Percentiles rank a stretch among this genome's conserved stretches.
Conservation (phyloP, 2,797 vertebrate genomes). For the Acanthornis magna region DNA sequence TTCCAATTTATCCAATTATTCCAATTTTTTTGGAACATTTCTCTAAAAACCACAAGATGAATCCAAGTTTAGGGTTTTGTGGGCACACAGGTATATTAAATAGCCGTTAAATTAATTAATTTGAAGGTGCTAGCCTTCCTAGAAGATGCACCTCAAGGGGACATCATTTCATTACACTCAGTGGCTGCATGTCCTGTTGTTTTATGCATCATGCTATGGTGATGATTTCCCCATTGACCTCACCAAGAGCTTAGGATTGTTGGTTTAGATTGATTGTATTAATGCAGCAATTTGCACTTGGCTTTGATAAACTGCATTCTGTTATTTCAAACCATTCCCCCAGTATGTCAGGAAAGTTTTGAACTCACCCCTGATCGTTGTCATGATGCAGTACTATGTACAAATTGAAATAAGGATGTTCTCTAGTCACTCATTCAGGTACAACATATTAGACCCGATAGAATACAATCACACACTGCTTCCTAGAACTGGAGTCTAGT, state of each 20-base stretch:
- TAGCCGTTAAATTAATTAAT: not conserved
- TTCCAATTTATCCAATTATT: too few species aligned
- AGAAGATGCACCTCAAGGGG: not conserved
- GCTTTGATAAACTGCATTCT: not conserved
- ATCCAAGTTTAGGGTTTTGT: not conserved
- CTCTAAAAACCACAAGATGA: not conserved
- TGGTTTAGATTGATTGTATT: not conserved
- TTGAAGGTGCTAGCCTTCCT: not conserved
- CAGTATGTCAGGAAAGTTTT: not conserved
- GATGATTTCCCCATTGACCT: not conserved
- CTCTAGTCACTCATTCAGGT: not conserved
- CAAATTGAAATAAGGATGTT: not conserved
- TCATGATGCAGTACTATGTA: not conserved
- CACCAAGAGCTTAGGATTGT: too few species aligned
- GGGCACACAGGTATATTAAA: not conserved
- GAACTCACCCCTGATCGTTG: not conserved
- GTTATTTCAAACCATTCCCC: not conserved
- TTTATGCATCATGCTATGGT: not conserved
- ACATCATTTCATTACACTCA: not conserved
- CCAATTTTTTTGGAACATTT: not conserved
- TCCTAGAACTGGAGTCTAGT: not conserved
- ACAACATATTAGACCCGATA: not conserved
- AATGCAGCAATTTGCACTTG: not conserved
- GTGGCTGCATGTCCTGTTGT: fast-evolving
- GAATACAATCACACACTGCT: not conserved